Base-by-base conservation (phyloP, 2,888 invertebrate genomes). In the Cheilosia pagana region DNA sequence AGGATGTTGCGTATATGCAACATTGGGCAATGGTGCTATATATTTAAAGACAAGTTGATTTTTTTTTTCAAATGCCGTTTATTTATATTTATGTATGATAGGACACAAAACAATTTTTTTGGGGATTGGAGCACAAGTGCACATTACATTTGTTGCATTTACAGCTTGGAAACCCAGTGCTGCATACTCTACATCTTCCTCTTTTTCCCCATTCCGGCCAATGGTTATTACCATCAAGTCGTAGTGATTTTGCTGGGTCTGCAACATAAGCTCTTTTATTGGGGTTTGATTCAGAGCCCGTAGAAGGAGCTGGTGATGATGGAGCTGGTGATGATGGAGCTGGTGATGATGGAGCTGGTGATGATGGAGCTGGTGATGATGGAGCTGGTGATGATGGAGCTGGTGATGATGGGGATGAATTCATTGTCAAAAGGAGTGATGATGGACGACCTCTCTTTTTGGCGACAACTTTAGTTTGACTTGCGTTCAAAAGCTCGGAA, bases 391-490 rank as follows among this genome's bases (percentile, higher is more conserved):
- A 25, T 50, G 50, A 50, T 31, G 65, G 65, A 43, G 55, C 31
- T 41, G 67, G 67, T 76, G 71, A 55, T 78, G 71, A 55, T 55
- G 78, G 41, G 28, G n/a, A 28, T 71, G 71, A 71, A 53, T 71
- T 43, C 57, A 78, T 78, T 71, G 78, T 76, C 59, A 52, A 48
- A 62, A 78, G 71, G 35, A 78, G 70, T 53, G 70, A 71, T 78
- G 78, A 63, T 78, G 78, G 78, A 48, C 53, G 78, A 53, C 53
- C 62, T 63, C 70, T 78, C 48, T 57, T 57, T 28, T 28, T 53
- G 25, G 53, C 25, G 25, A 31, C 31, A 35, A 19, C 35, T 57
- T 50, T 55, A 31, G 35, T 57, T 67, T 76, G 45, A 50, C 23
- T 43, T 53, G 35, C 31, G 12, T 55, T 72, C 28, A 62, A 19